Base-by-base conservation (phyloP, 2,888 invertebrate genomes). In the Pecten maximus region DNA sequence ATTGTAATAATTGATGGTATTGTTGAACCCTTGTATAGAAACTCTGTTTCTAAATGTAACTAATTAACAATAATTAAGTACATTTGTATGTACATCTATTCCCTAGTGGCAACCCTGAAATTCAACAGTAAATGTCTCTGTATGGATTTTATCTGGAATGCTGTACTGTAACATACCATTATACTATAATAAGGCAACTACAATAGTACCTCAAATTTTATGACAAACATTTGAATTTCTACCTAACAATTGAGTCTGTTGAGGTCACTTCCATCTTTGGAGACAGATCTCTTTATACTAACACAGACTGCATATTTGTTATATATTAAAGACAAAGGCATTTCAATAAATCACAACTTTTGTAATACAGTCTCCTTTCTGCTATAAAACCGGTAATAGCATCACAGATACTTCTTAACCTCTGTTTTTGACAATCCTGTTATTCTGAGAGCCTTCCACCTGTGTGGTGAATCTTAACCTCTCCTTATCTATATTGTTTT, bases 231-330 rank as follows among this genome's bases (percentile, higher is more conserved):
- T 50, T 8, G n/a, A 28, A 60, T 60, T 6, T 28, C n/a, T 60
- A 28, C 28, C 28, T 12, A 74, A 23, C 74, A 54, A 6, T 54
- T 54, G 6, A 19, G 19, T n/a, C 54, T 54, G 8, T 48, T 48
- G n/a, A 54, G 54, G n/a, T n/a, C n/a, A 54, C 3, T 54, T 19
- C 19, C 19, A 2, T 54, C 1, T n/a, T n/a, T n/a, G n/a, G n/a
- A n/a, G n/a, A n/a, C 3, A 23, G 54, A n/a, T n/a, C 54, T n/a
- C 16, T 54, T n/a, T 54, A 54, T 15, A 35, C 28, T 15, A 74
- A 74, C 74, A 74, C 74, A 35, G 74, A 35, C 74, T 74, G 74
- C 60, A 60, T 60, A 60, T 60, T 60, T 16, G n/a, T 60, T 28
- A 23, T 74, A 35, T 74, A 74, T 74, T 35, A 74, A 28, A 6